These are phyloP conservation scores for Hyaena hyaena DNA, from an alignment of 2,113 vertebrate species.

Conservation along the genomic window DNA sequence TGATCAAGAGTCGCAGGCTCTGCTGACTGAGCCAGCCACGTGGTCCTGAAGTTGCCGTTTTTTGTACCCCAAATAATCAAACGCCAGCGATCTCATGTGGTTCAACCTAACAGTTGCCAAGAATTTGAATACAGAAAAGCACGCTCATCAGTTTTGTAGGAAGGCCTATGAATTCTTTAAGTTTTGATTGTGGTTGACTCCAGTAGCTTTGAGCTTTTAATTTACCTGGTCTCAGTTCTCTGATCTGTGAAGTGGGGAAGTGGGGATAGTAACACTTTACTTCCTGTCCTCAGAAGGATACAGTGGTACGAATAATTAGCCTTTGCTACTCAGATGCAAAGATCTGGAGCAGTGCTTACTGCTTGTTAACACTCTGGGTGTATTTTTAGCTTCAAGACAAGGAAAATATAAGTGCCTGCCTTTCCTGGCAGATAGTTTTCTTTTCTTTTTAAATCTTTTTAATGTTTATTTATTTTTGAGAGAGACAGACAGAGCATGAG, in stretches of 20 bases:
- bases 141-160: neutral
- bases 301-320: neutral
- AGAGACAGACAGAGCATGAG: too few species aligned
- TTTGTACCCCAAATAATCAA: neutral
- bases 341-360: neutral
- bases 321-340: neutral
- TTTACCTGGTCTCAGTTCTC: neutral
- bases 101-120: neutral
- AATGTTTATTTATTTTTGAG: too few species aligned
- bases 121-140: neutral
- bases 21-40: too few species aligned
- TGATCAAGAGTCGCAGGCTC: too few species aligned
- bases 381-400: conserved; percentile 32
- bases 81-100: neutral
- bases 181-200: neutral
- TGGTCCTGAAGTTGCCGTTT: neutral
- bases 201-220: neutral
- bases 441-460: neutral
- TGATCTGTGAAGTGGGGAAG: neutral
- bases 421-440: neutral
- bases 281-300: neutral
- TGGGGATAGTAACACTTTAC: neutral
- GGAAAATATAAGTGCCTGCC: neutral
- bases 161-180: neutral
- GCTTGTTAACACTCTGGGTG: neutral